Evolutionary conservation across 2,888 invertebrate genomes (phyloP).

Genomic region (Drosophila subquinaria): DNA sequence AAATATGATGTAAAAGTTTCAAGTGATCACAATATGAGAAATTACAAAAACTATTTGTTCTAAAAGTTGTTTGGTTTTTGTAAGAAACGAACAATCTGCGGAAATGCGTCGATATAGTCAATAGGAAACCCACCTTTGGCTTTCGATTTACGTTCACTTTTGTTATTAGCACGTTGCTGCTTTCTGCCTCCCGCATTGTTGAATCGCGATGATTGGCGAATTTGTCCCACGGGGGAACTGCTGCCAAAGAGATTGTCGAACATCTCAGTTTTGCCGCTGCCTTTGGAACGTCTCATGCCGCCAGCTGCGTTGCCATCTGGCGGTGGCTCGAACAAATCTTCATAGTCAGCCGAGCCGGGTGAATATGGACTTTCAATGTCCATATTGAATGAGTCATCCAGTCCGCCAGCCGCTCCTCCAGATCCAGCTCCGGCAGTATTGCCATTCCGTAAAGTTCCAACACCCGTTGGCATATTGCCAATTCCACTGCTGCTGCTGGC

Average conservation of each 20-base stretch:
- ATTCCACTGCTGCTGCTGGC: slow-evolving; percentile 77
- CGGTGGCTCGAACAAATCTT: slow-evolving; percentile 94
- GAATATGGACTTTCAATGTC: slow-evolving; percentile 95
- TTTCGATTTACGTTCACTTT: slow-evolving; percentile 77
- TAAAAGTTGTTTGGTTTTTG: background rate
- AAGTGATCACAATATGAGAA: too few species aligned
- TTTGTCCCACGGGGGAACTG: slow-evolving; percentile 85
- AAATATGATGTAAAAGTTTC: too few species aligned
- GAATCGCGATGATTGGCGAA: slow-evolving; percentile 71
- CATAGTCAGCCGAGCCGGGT: slow-evolving; percentile 95
- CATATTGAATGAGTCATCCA: slow-evolving; percentile 87
- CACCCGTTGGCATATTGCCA: slow-evolving; percentile 35
- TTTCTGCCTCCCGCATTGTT: slow-evolving; percentile 58
- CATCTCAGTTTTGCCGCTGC: slow-evolving; percentile 82
- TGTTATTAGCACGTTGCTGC: slow-evolving; percentile 51
- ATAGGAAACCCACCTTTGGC: slow-evolving; percentile 83
- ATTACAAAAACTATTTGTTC: too few species aligned
- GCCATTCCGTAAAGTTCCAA: slow-evolving; percentile 49
- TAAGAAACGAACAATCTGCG: background rate
- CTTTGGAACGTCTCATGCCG: slow-evolving; percentile 61
- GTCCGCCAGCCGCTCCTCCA: slow-evolving; percentile 51
- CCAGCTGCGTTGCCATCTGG: slow-evolving; percentile 70
- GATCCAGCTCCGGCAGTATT: slow-evolving; percentile 21
- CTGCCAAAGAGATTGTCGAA: slow-evolving; percentile 90
- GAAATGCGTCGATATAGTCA: background rate